A percentile compares a stretch with the other conserved stretches of the same genome.
Evolutionary conservation across 2,797 vertebrate species (phyloP).

Genomic region (Carcharodon carcharias): DNA sequence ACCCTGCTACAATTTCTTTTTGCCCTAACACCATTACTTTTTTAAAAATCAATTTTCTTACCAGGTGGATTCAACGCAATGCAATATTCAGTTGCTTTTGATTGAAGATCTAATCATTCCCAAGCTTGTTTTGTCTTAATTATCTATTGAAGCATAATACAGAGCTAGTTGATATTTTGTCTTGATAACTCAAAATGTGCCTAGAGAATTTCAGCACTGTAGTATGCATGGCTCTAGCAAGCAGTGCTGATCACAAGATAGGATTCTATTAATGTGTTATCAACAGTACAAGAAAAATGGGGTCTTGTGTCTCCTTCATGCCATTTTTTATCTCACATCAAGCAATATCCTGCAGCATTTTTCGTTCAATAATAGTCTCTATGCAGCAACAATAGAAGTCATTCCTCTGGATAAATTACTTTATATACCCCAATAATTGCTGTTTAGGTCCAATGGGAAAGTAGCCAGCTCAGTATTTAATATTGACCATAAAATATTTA

Average conservation of each 20-base stretch:
- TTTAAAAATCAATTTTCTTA: not conserved
- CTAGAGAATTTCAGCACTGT: constrained; percentile 33
- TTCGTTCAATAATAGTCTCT: constrained; percentile 49
- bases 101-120: not conserved
- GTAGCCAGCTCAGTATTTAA: constrained; percentile 55
- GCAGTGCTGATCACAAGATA: constrained; percentile 35
- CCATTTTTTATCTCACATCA: constrained; percentile 40
- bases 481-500: constrained; percentile 66
- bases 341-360: constrained; percentile 49
- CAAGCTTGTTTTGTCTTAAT: constrained; percentile 39
- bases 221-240: constrained; percentile 7
- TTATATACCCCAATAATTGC: constrained; percentile 52
- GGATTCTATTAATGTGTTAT: constrained; percentile 41
- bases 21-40: not conserved
- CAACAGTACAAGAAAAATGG: constrained; percentile 39
- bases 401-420: constrained; percentile 62
- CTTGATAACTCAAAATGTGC: constrained; percentile 40
- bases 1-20: not conserved
- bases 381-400: constrained; percentile 54
- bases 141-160: constrained; percentile 46
- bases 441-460: constrained; percentile 50
- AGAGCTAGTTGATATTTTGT: constrained; percentile 41
- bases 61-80: not conserved
- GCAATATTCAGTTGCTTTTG: constrained; percentile 7
- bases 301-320: constrained; percentile 39